Conservation (phyloP, 2,113 vertebrate species). For the Diadophis punctatus region DNA sequence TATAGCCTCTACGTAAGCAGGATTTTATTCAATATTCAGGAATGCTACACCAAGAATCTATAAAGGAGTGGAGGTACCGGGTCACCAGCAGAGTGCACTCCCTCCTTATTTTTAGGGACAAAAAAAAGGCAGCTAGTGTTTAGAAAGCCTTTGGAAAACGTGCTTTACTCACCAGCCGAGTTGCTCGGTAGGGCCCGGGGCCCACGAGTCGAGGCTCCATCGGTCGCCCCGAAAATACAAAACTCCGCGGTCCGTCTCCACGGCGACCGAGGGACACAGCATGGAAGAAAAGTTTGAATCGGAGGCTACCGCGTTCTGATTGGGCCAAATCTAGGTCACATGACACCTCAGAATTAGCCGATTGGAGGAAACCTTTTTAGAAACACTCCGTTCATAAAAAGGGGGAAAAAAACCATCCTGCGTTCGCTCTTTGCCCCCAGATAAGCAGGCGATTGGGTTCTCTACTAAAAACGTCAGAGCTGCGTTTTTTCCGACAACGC, state of each 20-base stretch:
- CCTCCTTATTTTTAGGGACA: background rate
- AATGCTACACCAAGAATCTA: background rate
- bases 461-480: background rate
- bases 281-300: conserved; percentile 61
- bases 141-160: background rate
- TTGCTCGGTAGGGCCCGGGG: conserved; percentile 81
- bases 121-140: too few relatives aligned
- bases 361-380: background rate
- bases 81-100: background rate
- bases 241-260: conserved; percentile 5
- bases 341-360: rapidly evolving
- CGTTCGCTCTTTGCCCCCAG: too few relatives aligned
- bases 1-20: background rate
- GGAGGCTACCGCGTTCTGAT: conserved; percentile 23
- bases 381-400: background rate
- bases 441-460: background rate
- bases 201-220: conserved; percentile 77
- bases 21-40: too few relatives aligned
- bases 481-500: background rate
- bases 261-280: background rate
- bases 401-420: rapidly evolving
- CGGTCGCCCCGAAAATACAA: background rate
- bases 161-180: conserved; percentile 76
- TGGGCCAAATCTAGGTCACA: conserved; percentile 14
- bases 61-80: background rate